These are phyloP conservation scores for Actenoides hombroni DNA, from an alignment of 2,113 vertebrate genomes.

Conservation along the genomic window DNA sequence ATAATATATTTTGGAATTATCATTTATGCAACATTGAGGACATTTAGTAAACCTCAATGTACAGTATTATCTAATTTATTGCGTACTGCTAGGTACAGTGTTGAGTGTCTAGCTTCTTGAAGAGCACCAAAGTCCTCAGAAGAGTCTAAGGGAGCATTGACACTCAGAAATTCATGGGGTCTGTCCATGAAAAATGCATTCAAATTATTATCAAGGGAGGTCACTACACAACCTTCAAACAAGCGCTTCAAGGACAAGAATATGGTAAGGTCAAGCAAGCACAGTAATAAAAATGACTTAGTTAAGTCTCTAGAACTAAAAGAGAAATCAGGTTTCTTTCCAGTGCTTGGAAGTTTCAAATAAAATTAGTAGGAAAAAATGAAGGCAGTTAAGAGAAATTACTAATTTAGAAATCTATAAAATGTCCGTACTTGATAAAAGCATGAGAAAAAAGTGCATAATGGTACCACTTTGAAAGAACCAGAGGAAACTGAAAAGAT, in stretches of 20 bases:
- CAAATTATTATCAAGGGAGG: neutral
- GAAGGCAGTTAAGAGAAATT: neutral
- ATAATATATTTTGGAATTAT: neutral
- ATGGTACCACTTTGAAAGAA: neutral
- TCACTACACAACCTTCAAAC: neutral
- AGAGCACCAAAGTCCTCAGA: neutral
- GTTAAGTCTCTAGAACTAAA: neutral
- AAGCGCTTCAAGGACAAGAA: neutral
- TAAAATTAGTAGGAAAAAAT: neutral
- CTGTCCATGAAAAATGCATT: neutral
- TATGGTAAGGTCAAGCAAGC: neutral
- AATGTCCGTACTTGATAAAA: neutral
- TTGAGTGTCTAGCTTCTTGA: neutral
- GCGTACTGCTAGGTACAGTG: neutral
- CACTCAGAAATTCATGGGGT: neutral
- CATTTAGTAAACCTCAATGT: neutral
- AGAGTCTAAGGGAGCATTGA: neutral
- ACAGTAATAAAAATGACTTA: neutral
- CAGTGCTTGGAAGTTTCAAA: neutral
- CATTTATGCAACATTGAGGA: neutral
- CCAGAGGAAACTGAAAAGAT: neutral
- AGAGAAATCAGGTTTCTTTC: neutral
- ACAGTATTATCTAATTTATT: neutral
- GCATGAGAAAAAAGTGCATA: neutral
- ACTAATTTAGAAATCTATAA: neutral